Base-by-base conservation (phyloP, 2,113 vertebrate genomes). In the Trichomycterus rosablanca region DNA sequence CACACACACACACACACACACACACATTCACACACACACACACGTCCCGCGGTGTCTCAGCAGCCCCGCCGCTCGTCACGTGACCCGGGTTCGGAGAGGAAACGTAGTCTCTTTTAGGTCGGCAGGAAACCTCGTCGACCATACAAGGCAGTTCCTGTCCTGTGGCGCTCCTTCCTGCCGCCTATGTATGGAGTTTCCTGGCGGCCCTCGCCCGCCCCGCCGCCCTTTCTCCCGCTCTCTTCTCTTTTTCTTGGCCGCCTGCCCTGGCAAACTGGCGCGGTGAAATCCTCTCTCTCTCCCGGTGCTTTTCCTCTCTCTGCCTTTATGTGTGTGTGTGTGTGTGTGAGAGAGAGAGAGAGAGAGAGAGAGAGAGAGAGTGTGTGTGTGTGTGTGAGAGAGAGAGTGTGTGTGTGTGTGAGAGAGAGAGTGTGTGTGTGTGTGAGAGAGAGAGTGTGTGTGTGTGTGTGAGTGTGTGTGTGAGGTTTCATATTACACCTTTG, bases 161-260 rank as follows among this genome's bases (percentile, higher is more conserved):
- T 81, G 81, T 84, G 83, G 80, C 77, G 71, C 76, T 75, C 80
- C 82, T 87, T 89, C 85, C 86, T 88, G 84, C 72, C 63, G 82
- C 75, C 86, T 87, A 89, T 89, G 85, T 88, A 87, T 85, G 87
- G 87, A 77, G 74, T 82, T 89, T 87, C 86, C 85, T 88, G 86
- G 76, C 73, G 67, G 74, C 40, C 63, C 44, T 55, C 51, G 63
- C 51, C 63, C 67, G 44, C 45, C 53, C 37, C 30, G 50, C 57
- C 48, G 37, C 55, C 66, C 61, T 61, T 56, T 68, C 61, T 75
- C 67, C 68, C 59, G 73, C 76, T 78, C 78, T 66, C 76, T 50
- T 28, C 79, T 74, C 77, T 53, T 55, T 56, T 60, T 66, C 72
- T 83, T 87, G 84, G 85, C 81, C 51, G 76, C 42, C 72, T 81